Conservation (phyloP, 2,888 invertebrate species). For the Gymnoscelis rufifasciata region DNA sequence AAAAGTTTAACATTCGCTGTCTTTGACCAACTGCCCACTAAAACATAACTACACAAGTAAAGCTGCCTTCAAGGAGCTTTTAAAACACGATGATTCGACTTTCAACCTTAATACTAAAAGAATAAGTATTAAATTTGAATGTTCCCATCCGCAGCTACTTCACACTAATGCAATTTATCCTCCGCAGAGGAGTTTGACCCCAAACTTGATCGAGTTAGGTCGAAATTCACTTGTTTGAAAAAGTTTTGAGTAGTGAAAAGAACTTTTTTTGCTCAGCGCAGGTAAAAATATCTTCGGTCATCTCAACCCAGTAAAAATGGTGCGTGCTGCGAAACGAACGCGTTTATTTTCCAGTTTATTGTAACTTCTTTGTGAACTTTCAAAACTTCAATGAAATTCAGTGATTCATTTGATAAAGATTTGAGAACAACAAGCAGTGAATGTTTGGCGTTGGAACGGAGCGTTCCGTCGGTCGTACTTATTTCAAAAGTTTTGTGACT, state of each 20-base stretch:
- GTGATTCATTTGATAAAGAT: background rate
- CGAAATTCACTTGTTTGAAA: constrained; percentile 21
- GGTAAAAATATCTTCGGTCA: constrained; percentile 70
- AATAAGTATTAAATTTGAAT: constrained; percentile 32
- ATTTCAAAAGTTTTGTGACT: constrained; percentile 48
- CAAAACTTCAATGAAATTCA: constrained; percentile 23
- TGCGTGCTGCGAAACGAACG: constrained; percentile 49
- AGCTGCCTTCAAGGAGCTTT: constrained; percentile 52
- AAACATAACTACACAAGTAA: constrained; percentile 53
- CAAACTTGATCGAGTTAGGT: constrained; percentile 6
- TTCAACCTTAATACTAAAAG: background rate
- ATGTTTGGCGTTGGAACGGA: constrained; percentile 27
- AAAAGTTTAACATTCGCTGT: constrained; percentile 56
- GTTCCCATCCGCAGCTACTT: constrained; percentile 31
- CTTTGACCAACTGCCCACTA: constrained; percentile 68
- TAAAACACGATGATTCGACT: constrained; percentile 19
- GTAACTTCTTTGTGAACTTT: constrained; percentile 20
- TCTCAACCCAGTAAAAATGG: constrained; percentile 56
- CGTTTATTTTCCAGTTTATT: constrained; percentile 31
- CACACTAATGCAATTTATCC: constrained; percentile 53
- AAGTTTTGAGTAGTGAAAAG: constrained; percentile 41
- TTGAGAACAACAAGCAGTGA: constrained; percentile 32
- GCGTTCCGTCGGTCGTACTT: constrained; percentile 40
- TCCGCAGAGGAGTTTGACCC: constrained; percentile 24
- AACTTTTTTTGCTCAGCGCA: constrained; percentile 65